phyloP scores from a whole-genome alignment of 2,888 invertebrate species.

The Coelinius sp. region DNA sequence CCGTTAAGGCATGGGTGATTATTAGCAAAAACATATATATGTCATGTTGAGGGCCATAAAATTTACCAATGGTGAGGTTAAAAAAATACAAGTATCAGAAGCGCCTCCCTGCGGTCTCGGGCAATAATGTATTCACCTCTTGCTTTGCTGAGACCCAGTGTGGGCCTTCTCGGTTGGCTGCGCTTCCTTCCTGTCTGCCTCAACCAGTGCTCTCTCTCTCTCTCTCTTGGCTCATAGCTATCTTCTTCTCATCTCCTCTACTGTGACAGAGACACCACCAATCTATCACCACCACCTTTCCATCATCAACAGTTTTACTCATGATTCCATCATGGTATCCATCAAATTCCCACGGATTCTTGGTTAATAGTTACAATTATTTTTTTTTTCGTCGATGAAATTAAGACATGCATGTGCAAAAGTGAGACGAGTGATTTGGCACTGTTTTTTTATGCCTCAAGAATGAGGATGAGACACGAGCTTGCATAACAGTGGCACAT shows the following conservation, averaged over 20 bases:
- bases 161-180: conserved; percentile 67
- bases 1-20: not conserved
- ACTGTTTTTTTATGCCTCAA: not conserved
- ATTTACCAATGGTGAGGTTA: conserved; percentile 1
- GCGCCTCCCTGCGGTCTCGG: conserved; percentile 55
- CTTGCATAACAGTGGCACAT: conserved; percentile 56
- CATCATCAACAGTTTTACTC: conserved; percentile 37
- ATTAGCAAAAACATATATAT: conserved; percentile 9
- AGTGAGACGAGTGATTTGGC: not conserved
- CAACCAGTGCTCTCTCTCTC: conserved; percentile 59
- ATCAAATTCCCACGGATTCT: conserved; percentile 19
- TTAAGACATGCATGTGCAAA: not conserved
- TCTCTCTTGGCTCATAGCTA: conserved; percentile 44
- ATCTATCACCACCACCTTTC: conserved; percentile 41
- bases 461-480: conserved; percentile 45
- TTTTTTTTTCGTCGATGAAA: not conserved
- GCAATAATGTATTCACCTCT: conserved; percentile 68
- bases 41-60: conserved; percentile 27
- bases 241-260: conserved; percentile 46
- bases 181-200: conserved; percentile 70
- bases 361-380: conserved; percentile 10
- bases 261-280: conserved; percentile 28
- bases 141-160: conserved; percentile 59
- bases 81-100: conserved; percentile 20
- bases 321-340: conserved; percentile 12